These are phyloP conservation scores for Psilanteris sp. DNA, from an alignment of 1,140 invertebrate species.

Conservation along the genomic window DNA sequence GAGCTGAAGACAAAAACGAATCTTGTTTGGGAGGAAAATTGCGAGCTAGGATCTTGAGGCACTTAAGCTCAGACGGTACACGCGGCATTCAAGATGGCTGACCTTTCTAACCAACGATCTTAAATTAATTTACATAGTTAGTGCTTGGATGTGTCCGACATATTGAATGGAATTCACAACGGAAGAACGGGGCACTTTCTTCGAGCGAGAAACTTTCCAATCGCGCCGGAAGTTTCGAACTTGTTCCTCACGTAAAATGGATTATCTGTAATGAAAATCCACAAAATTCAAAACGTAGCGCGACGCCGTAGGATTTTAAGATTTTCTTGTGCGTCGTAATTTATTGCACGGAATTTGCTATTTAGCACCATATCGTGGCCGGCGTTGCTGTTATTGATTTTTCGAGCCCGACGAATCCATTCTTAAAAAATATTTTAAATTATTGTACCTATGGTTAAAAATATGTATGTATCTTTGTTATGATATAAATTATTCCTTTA, in stretches of 20 bases:
- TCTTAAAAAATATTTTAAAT: too few species aligned
- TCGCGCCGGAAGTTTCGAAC: conserved; percentile 44
- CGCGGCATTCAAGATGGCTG: conserved; percentile 46
- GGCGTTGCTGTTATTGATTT: background rate
- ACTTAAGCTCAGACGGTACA: conserved; percentile 50
- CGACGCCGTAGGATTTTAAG: conserved; percentile 8
- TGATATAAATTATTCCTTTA: too few species aligned
- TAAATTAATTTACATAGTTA: conserved; percentile 64
- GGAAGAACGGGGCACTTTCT: conserved; percentile 44
- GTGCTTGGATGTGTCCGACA: conserved; percentile 56
- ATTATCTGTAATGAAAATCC: conserved; percentile 53
- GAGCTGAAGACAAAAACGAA: conserved; percentile 38
- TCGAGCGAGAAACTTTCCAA: conserved; percentile 54
- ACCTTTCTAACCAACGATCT: conserved; percentile 50
- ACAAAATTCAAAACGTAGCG: conserved; percentile 34
- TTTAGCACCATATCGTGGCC: background rate
- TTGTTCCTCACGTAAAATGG: conserved; percentile 37
- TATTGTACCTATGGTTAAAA: too few species aligned
- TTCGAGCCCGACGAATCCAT: too few species aligned
- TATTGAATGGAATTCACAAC: conserved; percentile 53
- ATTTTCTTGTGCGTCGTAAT: conserved; percentile 8
- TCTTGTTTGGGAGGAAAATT: conserved; percentile 38
- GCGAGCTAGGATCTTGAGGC: conserved; percentile 12
- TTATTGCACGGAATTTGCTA: conserved; percentile 8
- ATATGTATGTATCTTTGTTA: too few species aligned